Percentiles rank a stretch among this genome's conserved stretches.
These are phyloP conservation scores for Zaprionus camerounensis DNA, from an alignment of 1,140 invertebrate species.

Conservation along the genomic window DNA sequence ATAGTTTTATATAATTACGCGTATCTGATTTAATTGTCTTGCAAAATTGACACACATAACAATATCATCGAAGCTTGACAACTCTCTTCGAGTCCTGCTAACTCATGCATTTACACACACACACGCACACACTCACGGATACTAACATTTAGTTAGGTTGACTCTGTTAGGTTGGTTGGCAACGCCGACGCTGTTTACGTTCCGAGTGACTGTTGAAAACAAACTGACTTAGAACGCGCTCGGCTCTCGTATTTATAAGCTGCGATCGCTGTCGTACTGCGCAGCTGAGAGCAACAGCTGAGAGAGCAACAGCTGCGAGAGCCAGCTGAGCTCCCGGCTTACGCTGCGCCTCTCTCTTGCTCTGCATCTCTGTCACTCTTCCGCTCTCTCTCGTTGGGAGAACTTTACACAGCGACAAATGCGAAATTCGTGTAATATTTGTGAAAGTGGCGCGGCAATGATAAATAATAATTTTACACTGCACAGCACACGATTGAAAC, in stretches of 20 bases:
- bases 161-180: conserved; percentile 3
- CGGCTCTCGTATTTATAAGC: conserved; percentile 68
- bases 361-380: not conserved
- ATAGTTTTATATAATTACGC: conserved; percentile 50
- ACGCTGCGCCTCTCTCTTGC: conserved; percentile 27
- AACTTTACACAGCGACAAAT: conserved; percentile 52
- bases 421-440: conserved; percentile 53
- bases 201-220: conserved; percentile 55
- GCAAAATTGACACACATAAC: conserved; percentile 64
- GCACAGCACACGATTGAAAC: conserved; percentile 17
- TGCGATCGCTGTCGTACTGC: conserved; percentile 25
- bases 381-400: conserved; percentile 20
- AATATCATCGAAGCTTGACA: conserved; percentile 43
- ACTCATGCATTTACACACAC: conserved; percentile 22
- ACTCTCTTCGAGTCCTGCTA: conserved; percentile 45
- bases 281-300: not conserved
- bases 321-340: conserved; percentile 11
- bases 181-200: conserved; percentile 51
- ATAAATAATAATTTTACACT: conserved; percentile 52
- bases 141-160: conserved; percentile 36
- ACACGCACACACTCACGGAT: conserved; percentile 51
- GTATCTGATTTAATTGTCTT: conserved; percentile 34
- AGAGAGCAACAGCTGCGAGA: conserved; percentile 12
- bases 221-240: conserved; percentile 66
- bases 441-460: conserved; percentile 61